Base-by-base conservation (phyloP, 2,888 invertebrate species). In the Phrixothrix hirtus region DNA sequence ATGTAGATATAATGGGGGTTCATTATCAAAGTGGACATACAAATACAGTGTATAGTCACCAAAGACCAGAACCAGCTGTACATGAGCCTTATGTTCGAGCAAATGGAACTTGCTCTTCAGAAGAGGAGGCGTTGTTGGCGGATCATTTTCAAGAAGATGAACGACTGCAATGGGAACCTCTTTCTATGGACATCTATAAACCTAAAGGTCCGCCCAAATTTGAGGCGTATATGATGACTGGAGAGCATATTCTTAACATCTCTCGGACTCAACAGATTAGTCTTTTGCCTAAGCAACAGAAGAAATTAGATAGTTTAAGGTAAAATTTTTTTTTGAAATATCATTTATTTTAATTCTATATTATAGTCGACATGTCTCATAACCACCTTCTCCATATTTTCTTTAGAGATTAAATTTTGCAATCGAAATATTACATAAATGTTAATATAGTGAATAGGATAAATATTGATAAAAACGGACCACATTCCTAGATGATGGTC, bases 171-270 rank as follows among this genome's bases (percentile, higher is more conserved):
- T 81, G 81, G 81, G 79, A 81, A 62, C 81, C 81, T 1, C 70
- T 81, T 42, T 72, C 71, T 32, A 76, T 75, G 46, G 69, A 70
- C 45, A 63, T 65, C 49, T 61, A 63, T 42, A 67, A 62, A 39
- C 59, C 59, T n/a, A 61, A 59, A 55, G 57, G 62, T 32, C 52
- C 56, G 14, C 56, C 56, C 10, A 87, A 91, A 75, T 93, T 91
- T 78, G 94, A 94, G 78, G 92, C 94, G 48, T 96, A 92, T 81
- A 92, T 95, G 87, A 96, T 96, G 96, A 96, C 96, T 17, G 96
- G 96, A 34, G 95, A 96, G 77, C 85, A 95, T 70, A 95, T 96
- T 75, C 83, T 96, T 65, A 95, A 95, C 78, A 84, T 95, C 62
- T 93, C 94, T 55, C 80, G 90, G 64, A 89, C 89, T 51, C 88